phyloP scores from a whole-genome alignment of 2,113 vertebrate genomes.

The Pteruthius melanotis region DNA sequence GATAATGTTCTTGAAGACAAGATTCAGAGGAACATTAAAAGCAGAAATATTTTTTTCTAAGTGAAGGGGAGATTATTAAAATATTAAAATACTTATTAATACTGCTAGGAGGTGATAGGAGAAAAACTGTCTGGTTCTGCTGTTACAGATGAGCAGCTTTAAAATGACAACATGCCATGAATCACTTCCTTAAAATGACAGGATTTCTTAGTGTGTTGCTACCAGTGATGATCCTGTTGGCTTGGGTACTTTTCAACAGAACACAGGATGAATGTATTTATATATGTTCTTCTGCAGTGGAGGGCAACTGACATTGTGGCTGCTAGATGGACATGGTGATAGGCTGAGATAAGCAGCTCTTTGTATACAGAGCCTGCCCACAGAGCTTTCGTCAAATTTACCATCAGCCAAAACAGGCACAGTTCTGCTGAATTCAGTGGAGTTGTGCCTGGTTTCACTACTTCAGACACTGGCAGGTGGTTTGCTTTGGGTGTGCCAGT shows the following conservation, averaged over 20 bases:
- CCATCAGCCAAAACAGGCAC: background rate
- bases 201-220: background rate
- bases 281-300: background rate
- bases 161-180: background rate
- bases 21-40: conserved; percentile 1
- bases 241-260: background rate
- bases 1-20: conserved; percentile 16
- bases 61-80: conserved; percentile 13
- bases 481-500: background rate
- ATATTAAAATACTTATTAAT: conserved; percentile 31
- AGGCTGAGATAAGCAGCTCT: background rate
- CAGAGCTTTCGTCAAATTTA: background rate
- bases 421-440: background rate
- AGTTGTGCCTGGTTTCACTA: background rate
- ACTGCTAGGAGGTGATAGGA: background rate
- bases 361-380: background rate
- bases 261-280: background rate
- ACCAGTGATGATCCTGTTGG: background rate
- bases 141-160: background rate
- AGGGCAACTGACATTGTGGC: background rate
- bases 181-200: background rate
- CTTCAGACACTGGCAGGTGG: background rate
- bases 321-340: background rate
- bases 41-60: conserved; percentile 35
- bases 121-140: background rate